Base-by-base conservation (phyloP, 2,797 vertebrate species). In the Crocidura indochinensis region DNA sequence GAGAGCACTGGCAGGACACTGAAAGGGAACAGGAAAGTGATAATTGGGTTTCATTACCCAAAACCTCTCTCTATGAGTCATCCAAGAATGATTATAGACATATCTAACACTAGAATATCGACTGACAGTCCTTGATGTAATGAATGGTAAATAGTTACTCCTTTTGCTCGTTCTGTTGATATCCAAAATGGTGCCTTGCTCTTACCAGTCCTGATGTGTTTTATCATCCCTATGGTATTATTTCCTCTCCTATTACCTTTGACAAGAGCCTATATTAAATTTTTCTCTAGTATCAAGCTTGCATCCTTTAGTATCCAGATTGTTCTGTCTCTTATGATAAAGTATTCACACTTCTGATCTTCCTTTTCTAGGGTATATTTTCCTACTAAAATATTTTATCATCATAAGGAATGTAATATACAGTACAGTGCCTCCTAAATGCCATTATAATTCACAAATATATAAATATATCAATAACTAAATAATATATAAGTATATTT, bases 331-430 rank as follows among this genome's bases (percentile, higher is more conserved):
- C 46, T 62, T 74, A 53, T 10, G 20, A 60, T 47, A 17, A 75
- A 67, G 19, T 56, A 53, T 60, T 11, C 8, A 14, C 29, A 10
- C 1, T 44, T 88, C 56, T 78, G n/a, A 67, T n/a, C 11, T 47
- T 56, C 78, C 10, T 79, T 80, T 74, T 56, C 11, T 31, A 77
- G 7, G 85, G 10, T 60, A 9, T 12, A 51, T 78, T 78, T 10
- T 82, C 22, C 53, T 92, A 67, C 29, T 60, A 67, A 84, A 94
- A 84, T 56, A 80, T 15, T 46, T 38, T 44, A 74, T 49, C 10
- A n/a, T 46, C 27, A 47, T 11, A 73, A 38, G 72, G 65, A 92
- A 4, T 31, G 9, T 68, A 20, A 44, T 14, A 49, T 29, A 10
- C 9, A 68, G 6, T 78, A 67, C 12, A 78, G 60, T 62, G 46